Conservation (phyloP, 2,888 invertebrate species). For the Corythucha ciliata region DNA sequence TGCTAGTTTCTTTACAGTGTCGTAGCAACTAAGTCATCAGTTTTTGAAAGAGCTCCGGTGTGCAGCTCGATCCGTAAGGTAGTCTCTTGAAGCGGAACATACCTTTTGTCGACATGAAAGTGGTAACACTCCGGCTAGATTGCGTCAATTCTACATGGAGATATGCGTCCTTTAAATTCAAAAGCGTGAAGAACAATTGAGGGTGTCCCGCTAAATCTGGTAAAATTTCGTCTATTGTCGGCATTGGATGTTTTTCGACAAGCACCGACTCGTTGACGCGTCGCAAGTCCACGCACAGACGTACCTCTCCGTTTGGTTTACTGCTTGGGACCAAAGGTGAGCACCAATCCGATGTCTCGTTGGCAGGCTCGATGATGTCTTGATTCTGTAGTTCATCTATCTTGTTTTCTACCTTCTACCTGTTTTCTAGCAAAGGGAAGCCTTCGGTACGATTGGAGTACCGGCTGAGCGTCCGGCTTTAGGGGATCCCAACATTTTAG, state of each 20-base stretch:
- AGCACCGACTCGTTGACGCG: background rate
- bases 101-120: background rate
- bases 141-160: constrained; percentile 1
- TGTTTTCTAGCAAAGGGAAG: background rate
- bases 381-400: background rate
- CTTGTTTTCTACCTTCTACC: background rate
- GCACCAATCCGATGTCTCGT: background rate
- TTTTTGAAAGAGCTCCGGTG: constrained; percentile 8
- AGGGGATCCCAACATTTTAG: background rate
- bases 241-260: background rate
- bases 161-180: background rate
- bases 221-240: background rate
- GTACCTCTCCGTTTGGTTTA: background rate
- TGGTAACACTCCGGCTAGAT: background rate
- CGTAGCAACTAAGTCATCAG: too few relatives aligned
- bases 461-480: background rate
- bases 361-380: background rate
- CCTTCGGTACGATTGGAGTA: background rate
- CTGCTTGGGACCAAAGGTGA: background rate
- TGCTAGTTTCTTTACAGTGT: too few relatives aligned
- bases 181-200: background rate
- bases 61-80: background rate
- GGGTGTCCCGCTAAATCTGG: background rate
- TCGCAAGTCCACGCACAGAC: background rate
- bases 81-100: background rate